Evolutionary conservation across 2,113 vertebrate genomes (phyloP).

Genomic region (Furnarius figulus): DNA sequence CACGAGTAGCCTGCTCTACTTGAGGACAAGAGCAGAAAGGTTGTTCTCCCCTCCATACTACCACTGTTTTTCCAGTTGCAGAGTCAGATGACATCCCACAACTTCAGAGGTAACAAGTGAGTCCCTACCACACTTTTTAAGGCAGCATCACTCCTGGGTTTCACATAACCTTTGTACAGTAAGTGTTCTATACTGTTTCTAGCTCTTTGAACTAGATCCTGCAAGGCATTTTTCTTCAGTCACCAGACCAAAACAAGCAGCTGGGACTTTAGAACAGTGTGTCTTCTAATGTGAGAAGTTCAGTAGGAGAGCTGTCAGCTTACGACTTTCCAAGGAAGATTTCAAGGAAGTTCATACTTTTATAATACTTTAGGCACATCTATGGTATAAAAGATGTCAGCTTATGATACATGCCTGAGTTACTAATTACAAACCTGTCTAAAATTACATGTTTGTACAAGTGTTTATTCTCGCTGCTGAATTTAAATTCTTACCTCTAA

Average conservation of each 20-base stretch:
- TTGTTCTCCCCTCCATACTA: neutral
- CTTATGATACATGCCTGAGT: neutral
- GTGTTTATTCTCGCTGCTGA: neutral
- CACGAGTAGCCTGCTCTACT: neutral
- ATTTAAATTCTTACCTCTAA: slow-evolving; percentile 81
- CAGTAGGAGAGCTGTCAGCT: neutral
- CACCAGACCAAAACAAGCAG: neutral
- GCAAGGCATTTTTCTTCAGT: neutral
- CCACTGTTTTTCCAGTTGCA: neutral
- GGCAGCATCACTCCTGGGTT: neutral
- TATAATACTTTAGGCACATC: neutral
- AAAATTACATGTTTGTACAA: neutral
- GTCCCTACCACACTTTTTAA: neutral
- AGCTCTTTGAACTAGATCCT: neutral
- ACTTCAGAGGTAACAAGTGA: neutral
- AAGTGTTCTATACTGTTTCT: neutral
- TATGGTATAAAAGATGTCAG: neutral
- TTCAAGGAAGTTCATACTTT: neutral
- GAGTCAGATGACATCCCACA: neutral
- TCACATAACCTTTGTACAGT: neutral
- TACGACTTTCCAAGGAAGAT: neutral
- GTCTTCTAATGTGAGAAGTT: neutral
- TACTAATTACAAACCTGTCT: neutral
- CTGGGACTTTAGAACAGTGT: neutral
- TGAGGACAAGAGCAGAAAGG: neutral